Conservation (phyloP, 2,113 vertebrate genomes). For the Ursus arctos region DNA sequence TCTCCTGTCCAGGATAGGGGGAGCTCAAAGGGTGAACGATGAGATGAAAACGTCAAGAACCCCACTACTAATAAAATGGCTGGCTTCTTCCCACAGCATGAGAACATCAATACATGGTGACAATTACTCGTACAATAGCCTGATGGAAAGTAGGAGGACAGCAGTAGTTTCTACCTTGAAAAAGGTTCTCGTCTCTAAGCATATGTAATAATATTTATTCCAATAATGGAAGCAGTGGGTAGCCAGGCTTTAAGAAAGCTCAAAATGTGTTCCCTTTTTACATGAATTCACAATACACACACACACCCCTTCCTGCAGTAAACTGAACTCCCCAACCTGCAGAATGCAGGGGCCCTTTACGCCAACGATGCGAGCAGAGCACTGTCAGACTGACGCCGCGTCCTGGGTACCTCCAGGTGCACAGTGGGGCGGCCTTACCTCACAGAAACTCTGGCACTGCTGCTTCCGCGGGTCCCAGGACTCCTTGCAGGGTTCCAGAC, state of each 20-base stretch:
- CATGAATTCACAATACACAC: no score
- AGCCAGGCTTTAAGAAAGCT: not conserved
- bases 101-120: rapidly evolving
- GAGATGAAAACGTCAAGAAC: not conserved
- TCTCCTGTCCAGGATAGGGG: rapidly evolving
- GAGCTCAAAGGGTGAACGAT: rapidly evolving
- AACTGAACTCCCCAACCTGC: not conserved
- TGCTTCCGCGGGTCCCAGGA: constrained; percentile 95
- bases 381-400: rapidly evolving
- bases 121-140: rapidly evolving
- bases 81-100: rapidly evolving
- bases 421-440: constrained; percentile 89
- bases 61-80: rapidly evolving
- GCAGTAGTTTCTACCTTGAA: rapidly evolving
- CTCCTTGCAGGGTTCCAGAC: constrained; percentile 98
- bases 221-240: not conserved
- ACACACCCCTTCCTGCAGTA: rapidly evolving
- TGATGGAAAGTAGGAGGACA: rapidly evolving
- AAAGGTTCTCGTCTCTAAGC: no score
- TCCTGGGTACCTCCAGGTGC: rapidly evolving
- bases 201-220: rapidly evolving
- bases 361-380: rapidly evolving
- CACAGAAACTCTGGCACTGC: constrained; percentile 97
- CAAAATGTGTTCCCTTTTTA: not conserved
- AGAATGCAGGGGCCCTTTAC: rapidly evolving